These are phyloP conservation scores for Sinocyclocheilus rhinocerous DNA, from an alignment of 2,113 vertebrate genomes.

Conservation along the genomic window DNA sequence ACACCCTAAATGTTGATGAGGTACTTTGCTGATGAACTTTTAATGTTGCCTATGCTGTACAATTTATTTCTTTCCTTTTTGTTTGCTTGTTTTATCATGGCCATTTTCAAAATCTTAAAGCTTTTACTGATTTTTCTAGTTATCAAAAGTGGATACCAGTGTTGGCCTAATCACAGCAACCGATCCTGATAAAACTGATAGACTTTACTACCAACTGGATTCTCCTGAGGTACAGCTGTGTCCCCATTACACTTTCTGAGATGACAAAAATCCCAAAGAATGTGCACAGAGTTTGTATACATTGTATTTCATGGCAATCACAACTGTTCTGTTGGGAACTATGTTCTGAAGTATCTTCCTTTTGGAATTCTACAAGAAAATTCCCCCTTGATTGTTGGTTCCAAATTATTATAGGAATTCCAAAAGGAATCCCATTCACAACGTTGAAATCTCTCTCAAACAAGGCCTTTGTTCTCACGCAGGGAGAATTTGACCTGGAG, in stretches of 20 bases:
- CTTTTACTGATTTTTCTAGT: conserved; percentile 38
- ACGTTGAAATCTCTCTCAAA: too few relatives aligned
- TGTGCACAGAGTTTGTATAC: background rate
- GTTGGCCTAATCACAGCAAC: conserved; percentile 36
- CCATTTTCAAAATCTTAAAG: background rate
- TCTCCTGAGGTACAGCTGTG: conserved; percentile 25
- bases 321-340: background rate
- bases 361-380: background rate
- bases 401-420: background rate
- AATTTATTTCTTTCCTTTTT: background rate
- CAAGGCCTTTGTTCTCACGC: background rate
- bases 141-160: background rate
- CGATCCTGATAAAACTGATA: conserved; percentile 36
- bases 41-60: too few relatives aligned
- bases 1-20: conserved; percentile 57
- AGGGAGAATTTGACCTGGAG: conserved; percentile 75
- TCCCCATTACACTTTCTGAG: too few relatives aligned
- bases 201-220: conserved; percentile 44
- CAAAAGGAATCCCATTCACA: background rate
- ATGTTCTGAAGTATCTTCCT: background rate
- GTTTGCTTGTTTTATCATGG: background rate
- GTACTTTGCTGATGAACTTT: conserved; percentile 57
- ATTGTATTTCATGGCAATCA: background rate
- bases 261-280: background rate
- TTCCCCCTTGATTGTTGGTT: background rate